Base-by-base conservation (phyloP, 1,140 invertebrate species). In the Triops cancriformis region DNA sequence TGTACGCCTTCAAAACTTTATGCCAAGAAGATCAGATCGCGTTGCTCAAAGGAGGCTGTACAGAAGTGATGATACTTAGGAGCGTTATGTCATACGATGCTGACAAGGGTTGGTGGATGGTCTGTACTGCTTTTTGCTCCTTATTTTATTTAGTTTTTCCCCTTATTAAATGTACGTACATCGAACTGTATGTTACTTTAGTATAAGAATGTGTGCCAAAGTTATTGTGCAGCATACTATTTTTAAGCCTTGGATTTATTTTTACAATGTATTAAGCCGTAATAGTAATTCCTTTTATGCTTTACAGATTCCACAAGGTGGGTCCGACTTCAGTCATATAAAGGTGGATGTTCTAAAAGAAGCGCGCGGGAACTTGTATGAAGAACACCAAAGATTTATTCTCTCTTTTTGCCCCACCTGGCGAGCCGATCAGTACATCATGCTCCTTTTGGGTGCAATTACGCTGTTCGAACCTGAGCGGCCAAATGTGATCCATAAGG, bases 11-110 rank as follows among this genome's bases (percentile, higher is more conserved):
- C 83, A 94, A 92, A 84, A 94, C 91, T 82, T 92, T 96, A 89
- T 96, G 93, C 82, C 92, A 95, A 82, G 93, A 94, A 81, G 94
- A 96, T 86, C 94, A 96, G 86, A 90, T 97, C 73, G 93, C 94
- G 23, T 84, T 97, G 14, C 84, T 97, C 0, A 97, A 98, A 85
- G 94, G 94, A 11, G 91, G 91, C 0, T 94, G 93, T 79, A 94
- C 93, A 76, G 94, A 97, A 86, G 94, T 98, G 89, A 93, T 97
- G 91, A 92, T 97, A 42, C 86, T 97, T 26, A 87, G 94, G 37
- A 94, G 94, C 79, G 93, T 92, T 0, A 91, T 95, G 86, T 93
- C 91, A 64, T 97, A 95, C 82, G 94, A 97, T 84, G 88, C 90
- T 10, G 92, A 93, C 80, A 90, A 91, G 80, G 89, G 92, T 80